Evolutionary conservation across 2,797 vertebrate genomes (phyloP).

Genomic region (Momotus momota): DNA sequence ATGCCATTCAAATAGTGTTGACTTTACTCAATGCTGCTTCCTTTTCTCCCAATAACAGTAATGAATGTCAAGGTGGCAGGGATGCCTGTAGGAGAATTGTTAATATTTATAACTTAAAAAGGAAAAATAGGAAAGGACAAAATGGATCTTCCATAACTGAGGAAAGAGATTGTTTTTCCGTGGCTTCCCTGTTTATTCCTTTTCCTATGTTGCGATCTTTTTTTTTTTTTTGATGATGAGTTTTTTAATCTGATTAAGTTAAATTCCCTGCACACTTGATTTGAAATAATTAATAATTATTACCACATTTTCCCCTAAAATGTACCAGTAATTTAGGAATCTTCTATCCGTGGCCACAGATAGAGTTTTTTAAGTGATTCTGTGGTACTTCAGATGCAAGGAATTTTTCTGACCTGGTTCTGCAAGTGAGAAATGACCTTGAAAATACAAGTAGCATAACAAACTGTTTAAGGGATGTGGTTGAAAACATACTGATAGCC

Average conservation of each 20-base stretch:
- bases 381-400: background rate
- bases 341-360: background rate
- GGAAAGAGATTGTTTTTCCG: background rate
- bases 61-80: background rate
- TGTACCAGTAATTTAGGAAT: background rate
- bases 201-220: background rate
- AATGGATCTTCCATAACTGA: background rate
- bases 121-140: background rate
- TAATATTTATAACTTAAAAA: background rate
- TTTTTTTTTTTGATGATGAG: background rate
- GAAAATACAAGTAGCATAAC: background rate
- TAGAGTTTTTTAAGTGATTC: background rate
- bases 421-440: constrained; percentile 25
- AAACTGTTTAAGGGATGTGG: background rate
- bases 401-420: background rate
- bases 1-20: background rate
- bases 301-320: background rate
- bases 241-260: background rate
- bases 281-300: background rate
- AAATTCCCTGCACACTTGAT: background rate
- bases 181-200: background rate
- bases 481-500: background rate
- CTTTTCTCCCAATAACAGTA: background rate
- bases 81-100: background rate
- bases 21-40: background rate